Conservation (phyloP, 1,140 invertebrate species). For the Micrasema longulum region DNA sequence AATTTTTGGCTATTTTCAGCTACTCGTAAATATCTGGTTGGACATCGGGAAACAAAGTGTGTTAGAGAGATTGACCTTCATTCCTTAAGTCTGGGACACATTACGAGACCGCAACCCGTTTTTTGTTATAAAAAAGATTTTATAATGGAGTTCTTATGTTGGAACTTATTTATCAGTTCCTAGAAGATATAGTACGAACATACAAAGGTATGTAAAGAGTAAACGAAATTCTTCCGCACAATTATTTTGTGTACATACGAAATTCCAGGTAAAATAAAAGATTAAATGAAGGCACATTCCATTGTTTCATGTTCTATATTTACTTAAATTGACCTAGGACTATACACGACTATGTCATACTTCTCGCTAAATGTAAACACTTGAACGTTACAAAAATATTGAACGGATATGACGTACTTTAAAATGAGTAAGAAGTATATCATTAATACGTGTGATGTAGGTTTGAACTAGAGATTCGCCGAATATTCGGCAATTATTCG, state of each 20-base stretch:
- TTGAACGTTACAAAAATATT: no score
- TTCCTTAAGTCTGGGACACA: no score
- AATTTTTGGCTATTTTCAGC: neutral
- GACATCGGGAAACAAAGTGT: neutral
- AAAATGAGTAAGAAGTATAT: no score
- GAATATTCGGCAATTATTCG: no score
- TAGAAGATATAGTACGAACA: neutral
- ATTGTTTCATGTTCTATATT: neutral
- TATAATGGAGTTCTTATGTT: no score
- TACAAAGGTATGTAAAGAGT: neutral
- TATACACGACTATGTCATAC: neutral
- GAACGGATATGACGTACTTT: no score
- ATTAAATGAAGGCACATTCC: neutral
- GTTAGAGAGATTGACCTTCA: neutral
- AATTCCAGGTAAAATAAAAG: slow-evolving; percentile 7
- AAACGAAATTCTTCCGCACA: slow-evolving; percentile 3
- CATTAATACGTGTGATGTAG: no score
- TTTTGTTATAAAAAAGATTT: no score
- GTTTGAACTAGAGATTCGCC: no score
- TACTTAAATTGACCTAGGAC: slow-evolving; percentile 4
- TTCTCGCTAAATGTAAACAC: slow-evolving; percentile 10
- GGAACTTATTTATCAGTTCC: neutral
- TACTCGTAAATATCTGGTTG: neutral
- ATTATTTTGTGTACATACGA: slow-evolving; percentile 1
- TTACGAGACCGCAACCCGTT: no score